These are phyloP conservation scores for Gambusia yucatana DNA, from an alignment of 2,797 vertebrate genomes.

Conservation along the genomic window DNA sequence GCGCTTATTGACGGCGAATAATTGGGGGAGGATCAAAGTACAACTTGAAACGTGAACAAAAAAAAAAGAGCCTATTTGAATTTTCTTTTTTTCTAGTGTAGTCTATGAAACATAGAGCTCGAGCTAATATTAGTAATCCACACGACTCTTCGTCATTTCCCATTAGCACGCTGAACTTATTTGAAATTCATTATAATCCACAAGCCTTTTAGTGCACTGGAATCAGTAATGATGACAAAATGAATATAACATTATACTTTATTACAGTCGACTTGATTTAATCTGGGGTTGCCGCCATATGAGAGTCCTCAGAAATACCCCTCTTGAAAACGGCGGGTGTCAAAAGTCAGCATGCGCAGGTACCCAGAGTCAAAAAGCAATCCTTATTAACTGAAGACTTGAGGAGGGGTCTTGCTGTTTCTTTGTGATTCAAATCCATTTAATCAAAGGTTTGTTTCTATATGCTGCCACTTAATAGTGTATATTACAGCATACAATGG, in stretches of 20 bases:
- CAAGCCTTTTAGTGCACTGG: conserved; percentile 75
- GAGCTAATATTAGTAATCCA: conserved; percentile 78
- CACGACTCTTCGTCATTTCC: conserved; percentile 66
- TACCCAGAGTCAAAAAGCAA: conserved; percentile 73
- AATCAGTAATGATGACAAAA: conserved; percentile 81
- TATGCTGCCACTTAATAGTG: conserved; percentile 85
- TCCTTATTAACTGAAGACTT: conserved; percentile 79
- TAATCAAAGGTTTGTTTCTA: conserved; percentile 89
- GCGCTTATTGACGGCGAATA: conserved; percentile 47
- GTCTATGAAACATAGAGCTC: conserved; percentile 71
- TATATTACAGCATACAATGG: conserved; percentile 84
- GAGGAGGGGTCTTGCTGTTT: conserved; percentile 82
- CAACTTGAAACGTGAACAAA: conserved; percentile 62
- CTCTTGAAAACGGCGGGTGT: conserved; percentile 76
- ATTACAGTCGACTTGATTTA: conserved; percentile 82
- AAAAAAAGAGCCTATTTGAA: conserved; percentile 54
- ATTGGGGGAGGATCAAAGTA: conserved; percentile 63
- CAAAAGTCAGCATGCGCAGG: conserved; percentile 80
- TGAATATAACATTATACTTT: conserved; percentile 81
- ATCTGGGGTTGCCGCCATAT: conserved; percentile 72
- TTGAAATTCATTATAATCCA: conserved; percentile 79
- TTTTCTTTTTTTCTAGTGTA: conserved; percentile 51
- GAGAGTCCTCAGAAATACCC: conserved; percentile 76
- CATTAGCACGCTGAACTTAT: conserved; percentile 79
- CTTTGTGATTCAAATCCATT: conserved; percentile 89